phyloP scores from a whole-genome alignment of 2,888 invertebrate genomes.

The Frankliniella fusca region DNA sequence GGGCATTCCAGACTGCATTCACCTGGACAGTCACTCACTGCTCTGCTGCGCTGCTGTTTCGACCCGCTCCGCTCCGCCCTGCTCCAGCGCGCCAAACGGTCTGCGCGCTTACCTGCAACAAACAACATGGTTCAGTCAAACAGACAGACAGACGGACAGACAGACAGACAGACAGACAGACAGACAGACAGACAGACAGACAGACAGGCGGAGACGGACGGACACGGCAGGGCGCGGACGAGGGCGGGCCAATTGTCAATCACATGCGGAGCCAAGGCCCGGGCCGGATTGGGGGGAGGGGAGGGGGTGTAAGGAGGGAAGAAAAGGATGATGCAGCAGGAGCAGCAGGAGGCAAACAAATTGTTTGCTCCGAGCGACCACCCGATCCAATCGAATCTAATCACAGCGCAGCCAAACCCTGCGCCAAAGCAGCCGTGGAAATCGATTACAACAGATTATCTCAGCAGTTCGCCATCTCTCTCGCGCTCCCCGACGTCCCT shows the following conservation, averaged over 20 bases:
- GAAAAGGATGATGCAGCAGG: not conserved
- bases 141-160: not conserved
- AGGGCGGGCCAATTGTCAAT: not conserved
- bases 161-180: not conserved
- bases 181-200: not conserved
- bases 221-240: not conserved
- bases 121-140: not conserved
- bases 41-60: no score
- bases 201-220: not conserved
- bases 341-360: conserved; percentile 5
- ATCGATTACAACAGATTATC: conserved; percentile 14
- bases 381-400: conserved; percentile 13
- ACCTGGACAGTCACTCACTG: no score
- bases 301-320: no score
- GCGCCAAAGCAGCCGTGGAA: conserved; percentile 2
- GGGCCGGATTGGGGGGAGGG: no score
- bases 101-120: not conserved
- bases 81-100: no score
- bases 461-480: not conserved
- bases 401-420: not conserved
- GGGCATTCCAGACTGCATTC: no score
- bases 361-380: not conserved
- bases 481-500: not conserved
- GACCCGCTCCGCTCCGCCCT: no score
- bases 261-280: not conserved